phyloP scores from a whole-genome alignment of 2,797 vertebrate species.

The Myotis vivesi region DNA sequence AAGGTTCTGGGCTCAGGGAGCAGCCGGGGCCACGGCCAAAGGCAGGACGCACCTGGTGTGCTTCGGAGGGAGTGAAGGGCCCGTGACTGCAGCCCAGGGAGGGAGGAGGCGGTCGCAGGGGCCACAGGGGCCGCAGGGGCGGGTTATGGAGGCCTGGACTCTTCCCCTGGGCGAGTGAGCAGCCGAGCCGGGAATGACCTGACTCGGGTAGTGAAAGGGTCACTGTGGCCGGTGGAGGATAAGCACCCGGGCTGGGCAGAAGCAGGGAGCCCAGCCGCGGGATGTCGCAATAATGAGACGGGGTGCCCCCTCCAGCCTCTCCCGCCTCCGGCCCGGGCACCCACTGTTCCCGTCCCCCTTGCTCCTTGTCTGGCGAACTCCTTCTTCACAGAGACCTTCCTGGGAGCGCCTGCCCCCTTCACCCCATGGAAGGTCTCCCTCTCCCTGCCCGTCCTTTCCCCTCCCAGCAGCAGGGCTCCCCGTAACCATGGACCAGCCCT shows the following conservation, averaged over 20 bases:
- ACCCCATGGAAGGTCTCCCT: not conserved
- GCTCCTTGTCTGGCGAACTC: not conserved
- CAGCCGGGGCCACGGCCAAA: not conserved
- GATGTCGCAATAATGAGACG: not conserved
- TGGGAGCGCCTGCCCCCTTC: rapidly evolving
- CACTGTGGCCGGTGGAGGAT: not conserved
- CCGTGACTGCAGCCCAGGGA: not conserved
- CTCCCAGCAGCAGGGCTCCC: not conserved
- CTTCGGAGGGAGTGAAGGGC: not conserved
- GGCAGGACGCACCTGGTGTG: not conserved
- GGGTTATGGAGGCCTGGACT: not conserved
- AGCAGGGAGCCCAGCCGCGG: not conserved
- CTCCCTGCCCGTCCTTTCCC: not conserved
- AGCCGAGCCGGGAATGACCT: not conserved
- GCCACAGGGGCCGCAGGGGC: not conserved
- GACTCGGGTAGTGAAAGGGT: no score
- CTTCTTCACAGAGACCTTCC: not conserved
- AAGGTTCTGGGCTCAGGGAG: not conserved
- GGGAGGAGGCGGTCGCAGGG: rapidly evolving
- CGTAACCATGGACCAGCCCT: not conserved
- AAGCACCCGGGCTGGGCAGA: rapidly evolving
- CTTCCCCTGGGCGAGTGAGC: not conserved
- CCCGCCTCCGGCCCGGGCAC: not conserved
- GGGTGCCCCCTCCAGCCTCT: not conserved
- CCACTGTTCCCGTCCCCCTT: not conserved